phyloP scores from a whole-genome alignment of 37 sponge, comb jelly and placozoan genomes.

The Aphrocallistes beatrix region DNA sequence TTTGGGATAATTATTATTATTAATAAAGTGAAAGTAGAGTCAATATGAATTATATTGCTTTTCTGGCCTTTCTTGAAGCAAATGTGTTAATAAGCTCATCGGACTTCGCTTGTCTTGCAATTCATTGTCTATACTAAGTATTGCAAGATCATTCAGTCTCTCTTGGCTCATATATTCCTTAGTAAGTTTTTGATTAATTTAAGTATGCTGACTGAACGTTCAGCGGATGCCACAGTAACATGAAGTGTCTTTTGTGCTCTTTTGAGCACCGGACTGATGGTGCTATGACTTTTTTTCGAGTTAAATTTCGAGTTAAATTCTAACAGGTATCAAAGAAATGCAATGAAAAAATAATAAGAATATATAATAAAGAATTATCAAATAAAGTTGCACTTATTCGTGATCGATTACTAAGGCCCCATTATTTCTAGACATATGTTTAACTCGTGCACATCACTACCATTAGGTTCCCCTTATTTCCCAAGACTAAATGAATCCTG shows the following conservation, averaged over 20 bases:
- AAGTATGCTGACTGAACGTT: constrained; percentile 9
- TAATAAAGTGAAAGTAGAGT: constrained; percentile 14
- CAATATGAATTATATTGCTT: not conserved
- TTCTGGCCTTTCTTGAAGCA: not conserved
- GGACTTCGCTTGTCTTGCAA: not conserved
- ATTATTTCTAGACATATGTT: not conserved
- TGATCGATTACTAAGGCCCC: not conserved
- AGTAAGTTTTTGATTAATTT: constrained; percentile 13
- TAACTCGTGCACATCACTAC: not conserved
- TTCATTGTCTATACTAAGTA: constrained; percentile 7
- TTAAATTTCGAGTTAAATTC: not conserved
- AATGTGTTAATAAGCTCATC: not conserved
- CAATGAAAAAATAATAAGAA: not conserved
- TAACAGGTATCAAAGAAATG: not conserved
- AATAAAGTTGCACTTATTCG: not conserved
- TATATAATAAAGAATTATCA: not conserved
- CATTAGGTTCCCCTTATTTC: not conserved
- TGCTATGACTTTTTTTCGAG: not conserved
- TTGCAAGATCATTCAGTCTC: not conserved
- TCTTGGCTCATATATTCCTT: constrained; percentile 15
- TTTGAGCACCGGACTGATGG: not conserved
- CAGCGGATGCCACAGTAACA: constrained; percentile 17
- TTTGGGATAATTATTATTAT: too few relatives aligned
- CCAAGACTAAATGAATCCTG: not conserved
- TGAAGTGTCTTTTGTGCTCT: not conserved